Base-by-base conservation (phyloP, 2,888 invertebrate genomes). In the Drosophila incognita region DNA sequence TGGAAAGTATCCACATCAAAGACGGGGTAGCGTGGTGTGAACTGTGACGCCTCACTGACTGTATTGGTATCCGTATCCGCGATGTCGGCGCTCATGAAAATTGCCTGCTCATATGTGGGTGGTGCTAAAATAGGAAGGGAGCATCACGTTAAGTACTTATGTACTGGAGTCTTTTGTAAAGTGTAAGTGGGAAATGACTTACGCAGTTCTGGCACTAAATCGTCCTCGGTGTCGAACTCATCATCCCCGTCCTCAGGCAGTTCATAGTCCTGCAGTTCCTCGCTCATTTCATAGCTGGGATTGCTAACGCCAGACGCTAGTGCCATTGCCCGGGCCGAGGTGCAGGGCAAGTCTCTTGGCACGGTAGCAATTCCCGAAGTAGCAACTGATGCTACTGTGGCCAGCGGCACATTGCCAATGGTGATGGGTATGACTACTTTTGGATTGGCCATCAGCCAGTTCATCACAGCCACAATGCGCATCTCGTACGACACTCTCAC, bases 61-160 rank as follows among this genome's bases (percentile, higher is more conserved):
- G 83, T 87, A 57, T 92, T 91, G 3, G 84, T 88, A 77, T 93
- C 93, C 56, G 86, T 91, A 52, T 92, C 92, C 11, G 84, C 91
- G 29, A 93, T 90, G 38, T 92, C 89, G 2, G 90, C 77, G 40
- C 91, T 91, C 90, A 93, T 89, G 82, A 93, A 91, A 76, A 92
- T 89, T 53, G 92, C 92, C 72, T 93, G 92, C 51, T 93, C 93
- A 69, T 93, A 93, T 1, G 93, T 90, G 11, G 93, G 93, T 6
- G 93, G 93, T 11, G 92, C 93, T 93, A 0, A 76, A 72, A 24
- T 40, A 74, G 31, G 8, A 13, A 29, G 7, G 4, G 8, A 8
- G 24, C 51, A 36, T 27, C 4, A 2, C 0, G 31, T 57, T 24
- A 27, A 8, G 11, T 2, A 21, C 4, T 6, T 29, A 6, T 15